Conservation (phyloP, 1,140 invertebrate genomes). For the Aphaenogaster rudis region DNA sequence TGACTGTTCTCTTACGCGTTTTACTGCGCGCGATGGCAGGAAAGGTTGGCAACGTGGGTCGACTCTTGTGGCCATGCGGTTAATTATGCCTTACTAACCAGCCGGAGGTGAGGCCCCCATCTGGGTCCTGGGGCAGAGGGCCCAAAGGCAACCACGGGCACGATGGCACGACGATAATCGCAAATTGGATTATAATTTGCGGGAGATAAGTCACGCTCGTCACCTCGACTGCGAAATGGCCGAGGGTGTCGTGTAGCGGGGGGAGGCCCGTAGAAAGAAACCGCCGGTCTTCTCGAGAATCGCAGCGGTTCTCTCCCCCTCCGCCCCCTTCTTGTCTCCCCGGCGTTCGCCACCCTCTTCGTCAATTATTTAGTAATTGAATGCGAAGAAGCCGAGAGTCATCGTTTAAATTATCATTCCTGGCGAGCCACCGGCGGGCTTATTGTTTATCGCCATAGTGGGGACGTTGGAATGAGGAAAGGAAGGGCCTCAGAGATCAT, state of each 20-base stretch:
- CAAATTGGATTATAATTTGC: slow-evolving; percentile 87
- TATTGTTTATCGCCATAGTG: slow-evolving; percentile 80
- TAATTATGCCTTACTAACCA: slow-evolving; percentile 76
- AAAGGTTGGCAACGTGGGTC: slow-evolving; percentile 61
- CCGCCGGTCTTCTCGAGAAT: slow-evolving; percentile 46
- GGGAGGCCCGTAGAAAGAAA: slow-evolving; percentile 41
- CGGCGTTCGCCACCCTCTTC: slow-evolving; percentile 68
- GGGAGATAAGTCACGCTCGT: slow-evolving; percentile 85
- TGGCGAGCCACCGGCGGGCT: slow-evolving; percentile 67
- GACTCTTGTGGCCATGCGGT: slow-evolving; percentile 59
- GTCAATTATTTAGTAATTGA: slow-evolving; percentile 87
- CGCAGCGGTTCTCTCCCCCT: slow-evolving; percentile 33
- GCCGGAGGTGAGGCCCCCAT: slow-evolving; percentile 70
- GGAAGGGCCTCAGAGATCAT: slow-evolving; percentile 43
- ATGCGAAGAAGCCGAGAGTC: slow-evolving; percentile 85
- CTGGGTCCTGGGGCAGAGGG: slow-evolving; percentile 63
- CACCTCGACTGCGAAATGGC: slow-evolving; percentile 83
- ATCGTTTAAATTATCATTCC: slow-evolving; percentile 86
- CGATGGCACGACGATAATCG: slow-evolving; percentile 83
- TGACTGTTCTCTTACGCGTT: slow-evolving; percentile 50
- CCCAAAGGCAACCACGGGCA: slow-evolving; percentile 68
- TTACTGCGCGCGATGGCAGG: neutral
- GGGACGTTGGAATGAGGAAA: slow-evolving; percentile 69
- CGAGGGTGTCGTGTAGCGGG: slow-evolving; percentile 63
- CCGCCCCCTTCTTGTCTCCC: slow-evolving; percentile 24